Evolutionary conservation across 2,113 vertebrate genomes (phyloP).

Genomic region (Amblyornis subalaris): DNA sequence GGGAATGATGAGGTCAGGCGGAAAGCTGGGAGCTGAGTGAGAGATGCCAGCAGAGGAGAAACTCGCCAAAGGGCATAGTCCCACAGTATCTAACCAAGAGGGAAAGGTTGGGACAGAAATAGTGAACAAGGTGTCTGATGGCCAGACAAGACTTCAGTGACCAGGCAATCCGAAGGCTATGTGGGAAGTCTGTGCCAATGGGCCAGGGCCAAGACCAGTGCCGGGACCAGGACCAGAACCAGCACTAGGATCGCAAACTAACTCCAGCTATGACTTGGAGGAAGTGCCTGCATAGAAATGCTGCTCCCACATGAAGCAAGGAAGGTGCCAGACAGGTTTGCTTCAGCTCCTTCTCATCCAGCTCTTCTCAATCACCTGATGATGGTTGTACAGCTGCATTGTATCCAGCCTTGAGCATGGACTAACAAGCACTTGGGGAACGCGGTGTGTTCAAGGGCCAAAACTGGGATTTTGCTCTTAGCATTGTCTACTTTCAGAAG

Average conservation of each 20-base stretch:
- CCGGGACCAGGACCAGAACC: background rate
- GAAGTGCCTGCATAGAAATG: background rate
- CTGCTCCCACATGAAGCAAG: background rate
- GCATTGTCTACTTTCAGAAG: background rate
- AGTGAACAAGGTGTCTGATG: rapidly evolving
- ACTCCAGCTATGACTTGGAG: background rate
- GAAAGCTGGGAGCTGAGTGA: background rate
- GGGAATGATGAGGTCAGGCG: rapidly evolving
- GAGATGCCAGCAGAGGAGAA: background rate
- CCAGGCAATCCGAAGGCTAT: rapidly evolving
- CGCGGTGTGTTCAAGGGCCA: background rate
- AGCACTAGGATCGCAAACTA: rapidly evolving
- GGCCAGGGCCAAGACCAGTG: too few relatives aligned
- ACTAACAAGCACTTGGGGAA: background rate
- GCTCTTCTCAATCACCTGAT: background rate
- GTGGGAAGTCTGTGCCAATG: rapidly evolving
- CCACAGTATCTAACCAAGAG: rapidly evolving
- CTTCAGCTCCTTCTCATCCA: background rate
- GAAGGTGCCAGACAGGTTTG: background rate
- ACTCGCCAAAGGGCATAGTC: rapidly evolving
- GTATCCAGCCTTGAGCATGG: background rate
- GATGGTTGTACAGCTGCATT: background rate
- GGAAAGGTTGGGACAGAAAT: background rate
- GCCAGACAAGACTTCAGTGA: background rate
- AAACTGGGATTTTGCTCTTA: background rate